These are phyloP conservation scores for Pomacea maculata DNA, from an alignment of 1,140 invertebrate species.

Conservation along the genomic window DNA sequence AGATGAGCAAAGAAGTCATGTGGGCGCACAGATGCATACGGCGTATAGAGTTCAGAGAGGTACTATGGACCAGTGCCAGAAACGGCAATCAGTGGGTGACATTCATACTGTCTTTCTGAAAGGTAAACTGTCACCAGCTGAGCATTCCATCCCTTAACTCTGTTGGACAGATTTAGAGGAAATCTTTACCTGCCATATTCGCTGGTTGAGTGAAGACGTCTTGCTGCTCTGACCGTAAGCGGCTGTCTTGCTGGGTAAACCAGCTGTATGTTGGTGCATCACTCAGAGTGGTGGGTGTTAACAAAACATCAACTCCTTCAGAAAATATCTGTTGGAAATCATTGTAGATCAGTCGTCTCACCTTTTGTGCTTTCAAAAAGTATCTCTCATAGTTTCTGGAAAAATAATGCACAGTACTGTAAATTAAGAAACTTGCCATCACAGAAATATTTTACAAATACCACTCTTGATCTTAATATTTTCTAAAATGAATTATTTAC, in stretches of 20 bases:
- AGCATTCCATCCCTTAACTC: conserved; percentile 15
- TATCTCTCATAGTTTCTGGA: conserved; percentile 91
- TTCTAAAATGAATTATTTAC: too few species aligned
- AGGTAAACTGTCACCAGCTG: background rate
- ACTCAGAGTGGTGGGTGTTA: conserved; percentile 91
- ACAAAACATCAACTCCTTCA: conserved; percentile 79
- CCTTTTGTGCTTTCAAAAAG: conserved; percentile 88
- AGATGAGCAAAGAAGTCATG: too few species aligned
- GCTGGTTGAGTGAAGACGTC: conserved; percentile 95
- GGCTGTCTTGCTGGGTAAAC: conserved; percentile 78
- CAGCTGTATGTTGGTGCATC: conserved; percentile 84
- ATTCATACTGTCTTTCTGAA: background rate
- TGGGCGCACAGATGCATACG: too few species aligned
- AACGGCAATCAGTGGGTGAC: background rate
- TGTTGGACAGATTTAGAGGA: conserved; percentile 3
- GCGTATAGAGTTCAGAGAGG: too few species aligned
- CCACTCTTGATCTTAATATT: too few species aligned
- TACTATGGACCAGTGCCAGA: too few species aligned
- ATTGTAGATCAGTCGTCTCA: conserved; percentile 85
- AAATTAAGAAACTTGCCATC: too few species aligned
- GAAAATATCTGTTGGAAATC: conserved; percentile 86
- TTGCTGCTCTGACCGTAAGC: conserved; percentile 86
- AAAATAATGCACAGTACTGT: background rate
- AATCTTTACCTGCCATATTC: conserved; percentile 85
- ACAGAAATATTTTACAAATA: too few species aligned